Conservation (phyloP, 1,140 invertebrate genomes). For the Drosophila kurseongensis region DNA sequence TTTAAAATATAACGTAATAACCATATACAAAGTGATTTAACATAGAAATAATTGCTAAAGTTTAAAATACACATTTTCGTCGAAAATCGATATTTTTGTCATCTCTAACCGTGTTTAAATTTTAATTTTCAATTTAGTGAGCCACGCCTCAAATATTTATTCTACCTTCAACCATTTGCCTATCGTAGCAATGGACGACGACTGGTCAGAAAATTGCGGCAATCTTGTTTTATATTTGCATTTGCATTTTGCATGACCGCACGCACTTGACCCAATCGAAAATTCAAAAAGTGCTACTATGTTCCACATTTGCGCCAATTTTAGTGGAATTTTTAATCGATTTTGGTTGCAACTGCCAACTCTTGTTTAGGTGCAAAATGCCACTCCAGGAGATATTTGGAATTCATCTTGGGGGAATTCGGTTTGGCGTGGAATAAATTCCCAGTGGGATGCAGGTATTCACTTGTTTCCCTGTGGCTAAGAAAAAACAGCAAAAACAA, state of each 20-base stretch:
- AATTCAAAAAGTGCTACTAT: not conserved
- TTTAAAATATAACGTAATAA: too few relatives aligned
- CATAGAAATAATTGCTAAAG: too few relatives aligned
- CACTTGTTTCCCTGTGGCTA: not conserved
- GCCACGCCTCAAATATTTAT: constrained; percentile 2
- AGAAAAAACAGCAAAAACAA: constrained; percentile 12
- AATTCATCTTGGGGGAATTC: not conserved
- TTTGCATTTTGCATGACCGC: constrained; percentile 50
- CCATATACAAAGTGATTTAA: too few relatives aligned
- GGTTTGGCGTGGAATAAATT: not conserved
- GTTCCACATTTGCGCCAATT: not conserved
- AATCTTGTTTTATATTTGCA: constrained; percentile 19
- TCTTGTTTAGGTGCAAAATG: constrained; percentile 5
- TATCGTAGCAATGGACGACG: constrained; percentile 11
- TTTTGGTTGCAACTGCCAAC: constrained; percentile 7
- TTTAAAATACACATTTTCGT: not conserved
- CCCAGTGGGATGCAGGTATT: not conserved
- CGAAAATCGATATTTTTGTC: not conserved
- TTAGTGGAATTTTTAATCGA: constrained; percentile 23
- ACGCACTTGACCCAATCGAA: constrained; percentile 19
- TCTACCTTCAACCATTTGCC: not conserved
- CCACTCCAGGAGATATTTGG: constrained; percentile 3
- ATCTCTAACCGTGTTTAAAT: not conserved
- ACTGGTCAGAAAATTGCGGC: constrained; percentile 16
- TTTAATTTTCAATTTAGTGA: not conserved